Conservation (phyloP, 2,797 vertebrate species). For the Leptoclinus maculatus region DNA sequence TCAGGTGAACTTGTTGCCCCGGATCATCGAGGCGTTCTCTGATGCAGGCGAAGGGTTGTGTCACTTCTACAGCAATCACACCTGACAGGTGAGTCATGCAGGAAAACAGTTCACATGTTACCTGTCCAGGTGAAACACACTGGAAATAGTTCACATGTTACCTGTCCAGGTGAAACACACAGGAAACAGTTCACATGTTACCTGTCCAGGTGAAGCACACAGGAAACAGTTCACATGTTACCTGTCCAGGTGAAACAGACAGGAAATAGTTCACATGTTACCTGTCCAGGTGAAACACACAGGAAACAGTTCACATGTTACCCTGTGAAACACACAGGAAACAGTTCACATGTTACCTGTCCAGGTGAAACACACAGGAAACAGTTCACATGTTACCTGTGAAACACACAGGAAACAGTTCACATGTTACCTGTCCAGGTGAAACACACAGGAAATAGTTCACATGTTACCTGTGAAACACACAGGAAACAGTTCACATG, state of each 20-base stretch:
- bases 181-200: background rate
- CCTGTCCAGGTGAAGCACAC: background rate
- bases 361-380: background rate
- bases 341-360: background rate
- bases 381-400: background rate
- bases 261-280: background rate
- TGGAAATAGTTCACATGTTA: background rate
- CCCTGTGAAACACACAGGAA: background rate
- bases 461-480: background rate
- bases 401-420: background rate
- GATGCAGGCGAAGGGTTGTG: slow-evolving; percentile 87
- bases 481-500: background rate
- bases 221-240: background rate
- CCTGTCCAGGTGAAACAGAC: background rate
- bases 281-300: too few relatives aligned
- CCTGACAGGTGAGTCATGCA: slow-evolving; percentile 85
- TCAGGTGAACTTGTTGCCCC: slow-evolving; percentile 91
- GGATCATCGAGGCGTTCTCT: slow-evolving; percentile 87
- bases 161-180: too few relatives aligned
- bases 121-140: background rate
- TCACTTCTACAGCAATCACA: slow-evolving; percentile 74
- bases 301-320: background rate
- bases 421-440: background rate
- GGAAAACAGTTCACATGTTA: background rate
- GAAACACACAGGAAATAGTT: background rate